Evolutionary conservation across 2,888 invertebrate species (phyloP).

Genomic region (Leistus spinibarbis): DNA sequence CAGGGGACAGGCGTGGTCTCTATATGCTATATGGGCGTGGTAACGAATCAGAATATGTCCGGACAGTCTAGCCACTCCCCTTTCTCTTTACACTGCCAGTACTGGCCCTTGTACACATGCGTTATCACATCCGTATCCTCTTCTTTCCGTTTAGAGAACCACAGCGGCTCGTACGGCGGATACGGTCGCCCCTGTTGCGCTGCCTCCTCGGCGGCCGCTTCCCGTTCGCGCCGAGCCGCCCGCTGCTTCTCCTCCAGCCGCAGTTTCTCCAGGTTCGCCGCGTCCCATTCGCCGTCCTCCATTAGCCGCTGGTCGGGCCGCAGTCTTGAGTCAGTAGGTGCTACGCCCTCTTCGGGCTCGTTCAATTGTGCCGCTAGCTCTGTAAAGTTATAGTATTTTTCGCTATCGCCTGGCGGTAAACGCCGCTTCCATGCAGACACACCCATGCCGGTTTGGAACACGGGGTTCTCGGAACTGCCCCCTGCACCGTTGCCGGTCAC

Average conservation of each 20-base stretch:
- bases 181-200: constrained; percentile 70
- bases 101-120: constrained; percentile 85
- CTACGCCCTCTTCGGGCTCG: constrained; percentile 89
- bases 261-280: constrained; percentile 85
- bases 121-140: constrained; percentile 70
- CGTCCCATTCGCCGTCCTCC: constrained; percentile 93
- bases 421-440: constrained; percentile 86
- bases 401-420: constrained; percentile 70
- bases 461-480: constrained; percentile 70
- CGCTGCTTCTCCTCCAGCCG: constrained; percentile 96
- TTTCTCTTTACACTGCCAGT: constrained; percentile 90
- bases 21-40: not conserved
- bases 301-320: constrained; percentile 97
- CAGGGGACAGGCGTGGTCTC: not conserved
- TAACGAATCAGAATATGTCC: constrained; percentile 75
- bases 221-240: constrained; percentile 74
- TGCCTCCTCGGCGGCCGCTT: constrained; percentile 77
- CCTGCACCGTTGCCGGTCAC: constrained; percentile 71
- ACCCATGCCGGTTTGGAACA: constrained; percentile 91
- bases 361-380: constrained; percentile 95
- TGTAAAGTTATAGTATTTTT: constrained; percentile 92
- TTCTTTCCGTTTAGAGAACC: constrained; percentile 89
- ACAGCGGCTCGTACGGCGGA: constrained; percentile 78
- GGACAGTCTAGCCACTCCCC: constrained; percentile 92
- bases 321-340: constrained; percentile 91